Percentiles rank a stretch among this genome's conserved stretches.
Conservation (phyloP, 2,797 vertebrate genomes). For the Neostethus bicornis region DNA sequence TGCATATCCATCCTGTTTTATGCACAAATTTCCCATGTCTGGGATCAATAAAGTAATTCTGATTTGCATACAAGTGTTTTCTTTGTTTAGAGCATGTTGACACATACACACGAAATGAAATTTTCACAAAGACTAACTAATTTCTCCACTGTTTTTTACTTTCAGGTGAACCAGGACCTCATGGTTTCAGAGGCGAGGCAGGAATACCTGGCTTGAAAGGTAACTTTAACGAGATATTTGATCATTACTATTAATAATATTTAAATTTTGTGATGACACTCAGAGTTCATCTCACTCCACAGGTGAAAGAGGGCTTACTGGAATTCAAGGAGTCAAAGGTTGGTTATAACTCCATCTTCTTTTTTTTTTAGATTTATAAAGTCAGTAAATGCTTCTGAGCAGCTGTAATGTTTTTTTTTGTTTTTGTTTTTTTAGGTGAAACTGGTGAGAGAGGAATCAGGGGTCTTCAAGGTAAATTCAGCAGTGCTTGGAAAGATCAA, state of each 20-base stretch:
- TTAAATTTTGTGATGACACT: neutral
- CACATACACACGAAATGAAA: too few relatives aligned
- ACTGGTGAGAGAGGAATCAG: slow-evolving; percentile 88
- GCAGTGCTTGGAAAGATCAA: neutral
- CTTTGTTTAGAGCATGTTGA: too few relatives aligned
- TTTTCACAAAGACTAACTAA: neutral
- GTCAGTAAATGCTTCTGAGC: slow-evolving; percentile 13
- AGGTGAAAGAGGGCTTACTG: slow-evolving; percentile 90
- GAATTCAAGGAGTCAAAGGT: slow-evolving; percentile 90
- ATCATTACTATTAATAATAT: neutral
- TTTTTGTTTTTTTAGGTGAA: slow-evolving; percentile 82
- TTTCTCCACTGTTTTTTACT: slow-evolving; percentile 18
- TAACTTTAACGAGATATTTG: slow-evolving; percentile 38
- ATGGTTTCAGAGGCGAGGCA: slow-evolving; percentile 91
- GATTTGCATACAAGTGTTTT: too few relatives aligned
- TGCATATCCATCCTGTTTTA: too few relatives aligned
- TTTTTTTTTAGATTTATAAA: neutral
- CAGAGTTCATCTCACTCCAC: slow-evolving; percentile 33
- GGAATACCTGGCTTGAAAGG: slow-evolving; percentile 89
- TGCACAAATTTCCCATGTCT: too few relatives aligned
- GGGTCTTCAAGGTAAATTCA: slow-evolving; percentile 82
- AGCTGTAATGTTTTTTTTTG: slow-evolving; percentile 21
- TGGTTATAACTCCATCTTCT: slow-evolving; percentile 23
- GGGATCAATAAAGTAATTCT: too few relatives aligned
- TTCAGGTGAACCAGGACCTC: slow-evolving; percentile 83